Base-by-base conservation (phyloP, 1,140 invertebrate genomes). In the Condylostylus longicornis region DNA sequence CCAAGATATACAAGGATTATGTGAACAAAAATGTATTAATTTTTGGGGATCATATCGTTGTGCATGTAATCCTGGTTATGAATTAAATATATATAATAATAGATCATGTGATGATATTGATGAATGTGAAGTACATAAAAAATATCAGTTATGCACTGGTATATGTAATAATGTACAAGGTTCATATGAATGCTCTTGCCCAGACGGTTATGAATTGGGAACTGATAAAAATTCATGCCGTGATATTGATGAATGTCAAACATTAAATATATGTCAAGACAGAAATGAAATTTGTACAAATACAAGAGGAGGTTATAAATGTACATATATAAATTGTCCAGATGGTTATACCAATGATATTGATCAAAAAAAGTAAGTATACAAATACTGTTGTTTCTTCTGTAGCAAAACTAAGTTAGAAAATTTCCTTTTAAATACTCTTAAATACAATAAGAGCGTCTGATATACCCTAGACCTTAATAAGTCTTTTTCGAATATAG, bases 191-290 rank as follows among this genome's bases (percentile, higher is more conserved):
- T 97, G 91, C 60, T 63, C 67, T 9, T 96, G 91, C 64, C 90
- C 90, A 0, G 58, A 71, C 3, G 90, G 90, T 0, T 96, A 91
- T 57, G 69, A 64, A 15, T 62, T 89, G 4, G 69, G 70, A 0
- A 49, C 63, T 5, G 82, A 88, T 50, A 66, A 66, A 14, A 65
- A 75, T 31, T 77, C 75, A 15, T 90, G 85, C 47, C 73, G 78
- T 78, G 89, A 95, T 65, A 79, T 93, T 42, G 79, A 95, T 54
- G 90, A 95, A 61, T 95, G 89, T 50, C 64, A 68, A n/a, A 57
- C 57, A 2, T 68, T 66, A 1, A 66, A 65, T 8, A 66, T 72
- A 2, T 79, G 77, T 41, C 71, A 67, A 37, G 69, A 70, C 22
- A 44, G 58, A 1, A 75, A 82, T 33, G 75, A 88, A 45, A 75